These are phyloP conservation scores for Zaprionus kolodkinae DNA, from an alignment of 1,140 invertebrate genomes.

Conservation along the genomic window DNA sequence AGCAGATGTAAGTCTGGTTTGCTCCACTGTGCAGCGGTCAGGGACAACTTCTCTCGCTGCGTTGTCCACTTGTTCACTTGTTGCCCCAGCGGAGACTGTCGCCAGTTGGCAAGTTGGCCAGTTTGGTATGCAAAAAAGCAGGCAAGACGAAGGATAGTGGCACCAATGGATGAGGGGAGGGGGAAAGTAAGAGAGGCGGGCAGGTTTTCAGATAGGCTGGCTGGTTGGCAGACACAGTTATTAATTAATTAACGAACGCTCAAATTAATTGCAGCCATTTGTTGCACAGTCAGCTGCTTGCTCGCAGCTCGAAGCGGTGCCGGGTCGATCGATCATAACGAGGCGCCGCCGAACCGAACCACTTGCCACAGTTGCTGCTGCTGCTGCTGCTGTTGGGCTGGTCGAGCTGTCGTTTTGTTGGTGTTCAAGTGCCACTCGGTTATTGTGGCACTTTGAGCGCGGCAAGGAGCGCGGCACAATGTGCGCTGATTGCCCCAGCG, in stretches of 20 bases:
- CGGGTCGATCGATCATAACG: conserved; percentile 60
- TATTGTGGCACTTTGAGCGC: conserved; percentile 17
- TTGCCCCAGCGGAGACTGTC: conserved; percentile 23
- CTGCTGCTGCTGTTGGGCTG: neutral
- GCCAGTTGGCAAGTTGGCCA: conserved; percentile 6
- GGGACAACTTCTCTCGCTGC: conserved; percentile 24
- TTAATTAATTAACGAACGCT: conserved; percentile 75
- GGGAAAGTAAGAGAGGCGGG: neutral
- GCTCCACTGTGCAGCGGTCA: neutral
- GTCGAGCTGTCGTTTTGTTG: conserved; percentile 8
- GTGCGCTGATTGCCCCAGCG: conserved; percentile 58
- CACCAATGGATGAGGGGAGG: neutral
- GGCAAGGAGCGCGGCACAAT: conserved; percentile 49
- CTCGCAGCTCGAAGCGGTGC: conserved; percentile 11
- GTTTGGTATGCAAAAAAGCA: conserved; percentile 7
- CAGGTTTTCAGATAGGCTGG: neutral
- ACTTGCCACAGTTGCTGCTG: neutral
- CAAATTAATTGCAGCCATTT: conserved; percentile 75
- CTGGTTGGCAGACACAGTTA: conserved; percentile 49
- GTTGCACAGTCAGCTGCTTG: conserved; percentile 65
- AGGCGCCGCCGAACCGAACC: conserved; percentile 18
- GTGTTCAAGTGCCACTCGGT: conserved; percentile 44
- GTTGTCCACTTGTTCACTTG: conserved; percentile 34
- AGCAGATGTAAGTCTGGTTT: neutral
- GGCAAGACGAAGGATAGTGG: neutral